Conservation (phyloP, 2,797 vertebrate genomes). For the Nasua narica region DNA sequence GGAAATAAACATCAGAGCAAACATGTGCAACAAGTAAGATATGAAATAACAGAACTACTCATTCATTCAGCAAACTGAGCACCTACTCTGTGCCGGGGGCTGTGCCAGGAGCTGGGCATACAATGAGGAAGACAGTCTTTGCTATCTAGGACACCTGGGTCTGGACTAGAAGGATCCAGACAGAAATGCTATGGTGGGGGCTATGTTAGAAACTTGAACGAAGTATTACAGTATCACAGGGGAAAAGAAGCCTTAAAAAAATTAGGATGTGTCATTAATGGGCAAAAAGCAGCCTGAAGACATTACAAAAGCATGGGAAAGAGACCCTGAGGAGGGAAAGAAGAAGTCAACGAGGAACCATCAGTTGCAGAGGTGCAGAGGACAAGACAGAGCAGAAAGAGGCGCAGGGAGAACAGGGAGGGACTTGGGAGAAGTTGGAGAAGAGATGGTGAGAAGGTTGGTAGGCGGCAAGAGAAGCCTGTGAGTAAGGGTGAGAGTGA, state of each 20-base stretch:
- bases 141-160: not conserved
- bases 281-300: not conserved
- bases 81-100: not conserved
- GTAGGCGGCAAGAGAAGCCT: not conserved
- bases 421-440: not conserved
- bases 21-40: not conserved
- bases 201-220: not conserved
- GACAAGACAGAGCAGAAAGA: not conserved
- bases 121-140: not conserved
- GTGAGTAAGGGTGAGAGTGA: not conserved
- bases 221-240: not conserved
- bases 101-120: not conserved
- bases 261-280: not conserved
- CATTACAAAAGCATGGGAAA: not conserved
- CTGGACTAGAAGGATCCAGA: not conserved
- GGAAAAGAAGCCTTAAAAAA: not conserved
- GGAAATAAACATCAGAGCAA: not conserved
- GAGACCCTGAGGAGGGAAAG: not conserved
- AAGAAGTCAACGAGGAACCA: rapidly evolving
- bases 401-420: not conserved
- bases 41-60: not conserved
- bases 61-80: not conserved
- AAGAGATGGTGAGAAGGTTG: not conserved
- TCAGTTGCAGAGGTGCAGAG: rapidly evolving
- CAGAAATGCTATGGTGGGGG: not conserved